phyloP scores from a whole-genome alignment of 2,797 vertebrate species.

The Sparidentex hasta region DNA sequence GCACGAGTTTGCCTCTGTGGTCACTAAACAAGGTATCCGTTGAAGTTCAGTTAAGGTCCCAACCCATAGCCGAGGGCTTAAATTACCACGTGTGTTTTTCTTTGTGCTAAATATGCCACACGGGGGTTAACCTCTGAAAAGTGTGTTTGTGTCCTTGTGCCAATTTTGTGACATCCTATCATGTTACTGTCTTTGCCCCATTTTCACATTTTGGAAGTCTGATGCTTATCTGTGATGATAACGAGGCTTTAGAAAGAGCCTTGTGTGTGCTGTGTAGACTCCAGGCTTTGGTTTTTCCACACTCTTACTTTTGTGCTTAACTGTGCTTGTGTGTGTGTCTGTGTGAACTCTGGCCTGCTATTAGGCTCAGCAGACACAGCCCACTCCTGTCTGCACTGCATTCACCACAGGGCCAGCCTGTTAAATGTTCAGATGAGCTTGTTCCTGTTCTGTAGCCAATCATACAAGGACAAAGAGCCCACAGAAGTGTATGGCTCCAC shows the following conservation, averaged over 20 bases:
- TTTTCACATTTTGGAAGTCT: conserved; percentile 31
- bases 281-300: conserved; percentile 21
- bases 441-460: conserved; percentile 67
- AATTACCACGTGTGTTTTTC: conserved; percentile 27
- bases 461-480: conserved; percentile 64
- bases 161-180: conserved; percentile 14
- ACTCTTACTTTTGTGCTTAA: conserved; percentile 36
- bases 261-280: conserved; percentile 36
- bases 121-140: background rate
- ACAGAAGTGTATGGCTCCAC: conserved; percentile 47
- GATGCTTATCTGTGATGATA: conserved; percentile 56
- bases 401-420: conserved; percentile 57
- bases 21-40: conserved; percentile 13
- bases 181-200: conserved; percentile 24
- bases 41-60: conserved; percentile 22
- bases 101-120: conserved; percentile 11
- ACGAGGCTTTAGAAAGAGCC: conserved; percentile 36
- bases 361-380: conserved; percentile 60
- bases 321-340: background rate
- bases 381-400: conserved; percentile 52
- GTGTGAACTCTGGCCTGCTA: conserved; percentile 63
- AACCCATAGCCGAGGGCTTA: conserved; percentile 15
- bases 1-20: conserved; percentile 5
- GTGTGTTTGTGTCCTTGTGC: conserved; percentile 19
- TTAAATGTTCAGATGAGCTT: conserved; percentile 63